phyloP scores from a whole-genome alignment of 2,888 invertebrate species.

The Parasteatoda lunata region DNA sequence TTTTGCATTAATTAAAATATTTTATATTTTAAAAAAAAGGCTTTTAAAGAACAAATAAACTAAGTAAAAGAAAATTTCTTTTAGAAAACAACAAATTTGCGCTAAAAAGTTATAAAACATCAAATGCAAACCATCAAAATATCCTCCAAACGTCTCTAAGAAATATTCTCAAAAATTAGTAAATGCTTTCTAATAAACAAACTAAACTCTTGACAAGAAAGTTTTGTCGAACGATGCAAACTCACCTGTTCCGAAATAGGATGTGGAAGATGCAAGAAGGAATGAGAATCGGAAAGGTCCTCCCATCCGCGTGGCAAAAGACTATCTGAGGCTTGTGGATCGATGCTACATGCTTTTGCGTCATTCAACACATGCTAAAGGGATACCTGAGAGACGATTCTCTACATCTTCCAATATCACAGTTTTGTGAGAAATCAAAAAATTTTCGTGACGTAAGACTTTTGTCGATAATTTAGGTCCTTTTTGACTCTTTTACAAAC shows the following conservation, averaged over 20 bases:
- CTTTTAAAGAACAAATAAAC: too few species aligned
- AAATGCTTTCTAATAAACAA: too few species aligned
- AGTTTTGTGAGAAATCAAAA: constrained; percentile 33
- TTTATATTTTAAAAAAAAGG: too few species aligned
- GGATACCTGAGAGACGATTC: constrained; percentile 53
- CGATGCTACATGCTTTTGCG: constrained; percentile 65
- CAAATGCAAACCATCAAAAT: too few species aligned
- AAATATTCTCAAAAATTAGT: too few species aligned
- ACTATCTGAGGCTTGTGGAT: constrained; percentile 28
- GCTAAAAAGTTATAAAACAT: too few species aligned
- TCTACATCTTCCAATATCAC: constrained; percentile 13
- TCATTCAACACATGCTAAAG: constrained; percentile 55
- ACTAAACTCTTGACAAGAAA: too few species aligned
- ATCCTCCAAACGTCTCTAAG: too few species aligned
- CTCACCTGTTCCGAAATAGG: not conserved
- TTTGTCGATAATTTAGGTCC: constrained; percentile 28
- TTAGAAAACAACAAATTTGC: too few species aligned
- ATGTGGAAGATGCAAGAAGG: not conserved
- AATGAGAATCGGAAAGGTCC: not conserved
- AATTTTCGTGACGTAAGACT: constrained; percentile 38
- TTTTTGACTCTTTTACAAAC: not conserved
- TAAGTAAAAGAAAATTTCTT: too few species aligned
- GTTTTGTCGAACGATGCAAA: too few species aligned
- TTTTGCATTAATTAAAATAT: too few species aligned
- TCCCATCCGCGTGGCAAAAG: constrained; percentile 8